Percentiles rank a stretch among this genome's conserved stretches.
Evolutionary conservation across 2,888 invertebrate species (phyloP).

Genomic region (Tromatobia lineatoria): DNA sequence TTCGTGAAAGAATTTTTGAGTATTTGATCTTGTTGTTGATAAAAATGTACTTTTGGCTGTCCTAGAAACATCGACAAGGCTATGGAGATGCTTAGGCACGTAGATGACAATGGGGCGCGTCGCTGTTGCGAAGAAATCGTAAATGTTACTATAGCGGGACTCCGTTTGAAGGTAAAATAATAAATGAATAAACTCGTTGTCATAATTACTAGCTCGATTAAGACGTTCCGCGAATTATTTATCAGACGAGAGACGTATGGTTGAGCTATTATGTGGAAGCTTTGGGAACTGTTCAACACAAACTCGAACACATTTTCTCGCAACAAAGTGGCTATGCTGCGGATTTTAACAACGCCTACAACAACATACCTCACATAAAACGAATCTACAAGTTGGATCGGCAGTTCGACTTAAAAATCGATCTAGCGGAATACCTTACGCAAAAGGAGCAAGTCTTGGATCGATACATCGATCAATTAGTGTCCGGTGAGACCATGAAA

Average conservation of each 20-base stretch:
- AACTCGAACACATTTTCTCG: slow-evolving; percentile 69
- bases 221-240: not conserved
- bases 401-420: slow-evolving; percentile 73
- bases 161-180: slow-evolving; percentile 72
- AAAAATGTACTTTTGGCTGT: not conserved
- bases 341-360: slow-evolving; percentile 62
- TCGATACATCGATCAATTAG: slow-evolving; percentile 68
- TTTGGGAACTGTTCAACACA: slow-evolving; percentile 73
- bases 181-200: not conserved
- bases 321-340: slow-evolving; percentile 23
- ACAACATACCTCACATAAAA: slow-evolving; percentile 71
- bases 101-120: slow-evolving; percentile 75
- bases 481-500: slow-evolving; percentile 68
- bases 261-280: slow-evolving; percentile 74
- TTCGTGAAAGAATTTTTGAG: not conserved
- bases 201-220: not conserved
- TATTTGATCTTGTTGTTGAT: slow-evolving; percentile 1
- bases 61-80: slow-evolving; percentile 79
- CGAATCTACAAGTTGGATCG: slow-evolving; percentile 73
- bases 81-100: slow-evolving; percentile 78
- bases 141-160: slow-evolving; percentile 69
- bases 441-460: slow-evolving; percentile 71
- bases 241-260: slow-evolving; percentile 67
- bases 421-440: slow-evolving; percentile 69
- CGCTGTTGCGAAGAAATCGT: slow-evolving; percentile 77